A percentile compares a stretch with the other conserved stretches of the same genome.
Evolutionary conservation across 2,888 invertebrate species (phyloP).

Genomic region (Spodoptera picta): DNA sequence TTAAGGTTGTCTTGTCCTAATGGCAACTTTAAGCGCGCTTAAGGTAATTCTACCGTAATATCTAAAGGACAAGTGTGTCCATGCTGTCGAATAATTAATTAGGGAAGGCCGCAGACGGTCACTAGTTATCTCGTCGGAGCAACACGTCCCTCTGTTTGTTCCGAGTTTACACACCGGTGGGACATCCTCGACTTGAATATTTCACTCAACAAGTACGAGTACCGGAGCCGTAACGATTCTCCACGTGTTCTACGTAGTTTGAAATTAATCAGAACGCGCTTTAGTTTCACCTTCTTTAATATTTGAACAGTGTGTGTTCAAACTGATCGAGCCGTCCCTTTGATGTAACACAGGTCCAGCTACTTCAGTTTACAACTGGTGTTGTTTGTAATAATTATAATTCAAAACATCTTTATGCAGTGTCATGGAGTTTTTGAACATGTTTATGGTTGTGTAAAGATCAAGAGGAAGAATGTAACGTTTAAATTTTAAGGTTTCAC

Average conservation of each 20-base stretch:
- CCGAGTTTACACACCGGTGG: conserved; percentile 50
- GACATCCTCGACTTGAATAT: conserved; percentile 58
- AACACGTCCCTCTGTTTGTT: conserved; percentile 49
- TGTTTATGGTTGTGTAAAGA: not conserved
- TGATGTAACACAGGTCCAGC: conserved; percentile 26
- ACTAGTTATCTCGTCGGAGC: conserved; percentile 51
- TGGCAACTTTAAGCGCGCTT: conserved; percentile 19
- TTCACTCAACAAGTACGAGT: conserved; percentile 56
- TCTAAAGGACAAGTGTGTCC: conserved; percentile 40
- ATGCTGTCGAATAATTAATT: conserved; percentile 52
- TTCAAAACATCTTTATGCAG: not conserved
- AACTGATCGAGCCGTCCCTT: conserved; percentile 22
- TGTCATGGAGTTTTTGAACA: conserved; percentile 1
- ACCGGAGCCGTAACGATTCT: conserved; percentile 39
- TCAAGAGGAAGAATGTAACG: not conserved
- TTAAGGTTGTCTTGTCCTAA: conserved; percentile 11
- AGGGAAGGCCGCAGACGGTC: conserved; percentile 43
- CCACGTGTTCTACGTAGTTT: conserved; percentile 43
- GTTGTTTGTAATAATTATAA: not conserved
- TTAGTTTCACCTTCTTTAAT: conserved; percentile 41
- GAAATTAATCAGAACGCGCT: conserved; percentile 50
- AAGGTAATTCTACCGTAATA: conserved; percentile 26
- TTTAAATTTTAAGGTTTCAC: conserved; percentile 15
- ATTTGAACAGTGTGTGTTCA: conserved; percentile 33
- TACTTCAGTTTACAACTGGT: conserved; percentile 23